A percentile compares a stretch with the other conserved stretches of the same genome.
Evolutionary conservation across 2,797 vertebrate species (phyloP).

Genomic region (Centropyge bicolor): DNA sequence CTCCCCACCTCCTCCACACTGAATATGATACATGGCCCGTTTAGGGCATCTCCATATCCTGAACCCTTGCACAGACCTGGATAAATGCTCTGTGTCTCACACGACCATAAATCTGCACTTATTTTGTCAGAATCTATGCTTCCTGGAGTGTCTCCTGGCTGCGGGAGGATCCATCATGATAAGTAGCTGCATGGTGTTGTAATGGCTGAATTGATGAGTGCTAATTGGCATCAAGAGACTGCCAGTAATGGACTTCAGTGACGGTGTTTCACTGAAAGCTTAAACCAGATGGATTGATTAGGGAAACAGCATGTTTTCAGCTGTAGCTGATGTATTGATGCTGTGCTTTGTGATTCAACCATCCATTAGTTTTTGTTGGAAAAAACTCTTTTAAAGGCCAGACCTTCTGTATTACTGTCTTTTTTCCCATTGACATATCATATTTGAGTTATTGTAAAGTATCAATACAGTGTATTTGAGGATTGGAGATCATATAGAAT

Average conservation of each 20-base stretch:
- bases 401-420: not conserved
- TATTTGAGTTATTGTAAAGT: not conserved
- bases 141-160: conserved; percentile 32
- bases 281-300: conserved; percentile 43
- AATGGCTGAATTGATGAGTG: conserved; percentile 55
- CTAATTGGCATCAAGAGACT: conserved; percentile 62
- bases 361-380: not conserved
- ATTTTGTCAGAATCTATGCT: conserved; percentile 5
- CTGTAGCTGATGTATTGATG: not conserved
- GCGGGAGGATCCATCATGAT: conserved; percentile 63
- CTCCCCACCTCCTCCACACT: conserved; percentile 13
- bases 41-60: conserved; percentile 40
- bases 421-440: not conserved
- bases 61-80: conserved; percentile 36
- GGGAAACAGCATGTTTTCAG: conserved; percentile 6
- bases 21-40: conserved; percentile 49
- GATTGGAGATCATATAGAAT: not conserved
- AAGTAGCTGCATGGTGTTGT: conserved; percentile 37
- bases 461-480: not conserved
- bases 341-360: conserved; percentile 6
- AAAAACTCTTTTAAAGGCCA: conserved; percentile 32
- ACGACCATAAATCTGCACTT: conserved; percentile 55
- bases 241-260: conserved; percentile 41
- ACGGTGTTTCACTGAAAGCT: conserved; percentile 1
- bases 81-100: conserved; percentile 45